phyloP scores from a whole-genome alignment of 2,888 invertebrate genomes.

The Allolobophora icterica region DNA sequence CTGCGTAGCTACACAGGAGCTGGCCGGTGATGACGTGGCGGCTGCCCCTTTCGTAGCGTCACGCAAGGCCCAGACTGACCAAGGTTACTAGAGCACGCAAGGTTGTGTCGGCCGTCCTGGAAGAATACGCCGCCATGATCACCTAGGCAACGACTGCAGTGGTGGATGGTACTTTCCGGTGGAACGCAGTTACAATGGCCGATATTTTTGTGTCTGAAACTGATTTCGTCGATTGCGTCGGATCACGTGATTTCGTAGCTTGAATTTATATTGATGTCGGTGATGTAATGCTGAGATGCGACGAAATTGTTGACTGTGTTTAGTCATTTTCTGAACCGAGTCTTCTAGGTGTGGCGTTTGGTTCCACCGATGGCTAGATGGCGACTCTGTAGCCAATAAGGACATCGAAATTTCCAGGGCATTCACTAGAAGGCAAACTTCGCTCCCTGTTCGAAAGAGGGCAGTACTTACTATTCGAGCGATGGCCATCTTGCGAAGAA shows the following conservation, averaged over 20 bases:
- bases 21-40: neutral
- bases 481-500: no score
- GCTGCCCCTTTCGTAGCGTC: neutral
- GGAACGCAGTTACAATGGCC: neutral
- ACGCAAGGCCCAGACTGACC: neutral
- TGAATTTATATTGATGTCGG: neutral
- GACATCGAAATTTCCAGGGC: neutral
- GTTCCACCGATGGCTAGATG: neutral
- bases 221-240: neutral
- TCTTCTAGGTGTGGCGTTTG: neutral
- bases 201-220: neutral
- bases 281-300: neutral
- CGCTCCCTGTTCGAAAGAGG: neutral
- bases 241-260: neutral
- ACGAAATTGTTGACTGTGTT: neutral
- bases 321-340: neutral
- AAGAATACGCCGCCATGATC: neutral
- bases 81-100: neutral
- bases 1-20: neutral
- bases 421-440: neutral
- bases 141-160: neutral
- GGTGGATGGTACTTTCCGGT: neutral
- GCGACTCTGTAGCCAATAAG: neutral
- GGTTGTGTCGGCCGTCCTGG: neutral
- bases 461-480: neutral